Percentiles rank a stretch among this genome's conserved stretches.
phyloP scores from a whole-genome alignment of 2,113 vertebrate species.

The Hyaena hyaena region DNA sequence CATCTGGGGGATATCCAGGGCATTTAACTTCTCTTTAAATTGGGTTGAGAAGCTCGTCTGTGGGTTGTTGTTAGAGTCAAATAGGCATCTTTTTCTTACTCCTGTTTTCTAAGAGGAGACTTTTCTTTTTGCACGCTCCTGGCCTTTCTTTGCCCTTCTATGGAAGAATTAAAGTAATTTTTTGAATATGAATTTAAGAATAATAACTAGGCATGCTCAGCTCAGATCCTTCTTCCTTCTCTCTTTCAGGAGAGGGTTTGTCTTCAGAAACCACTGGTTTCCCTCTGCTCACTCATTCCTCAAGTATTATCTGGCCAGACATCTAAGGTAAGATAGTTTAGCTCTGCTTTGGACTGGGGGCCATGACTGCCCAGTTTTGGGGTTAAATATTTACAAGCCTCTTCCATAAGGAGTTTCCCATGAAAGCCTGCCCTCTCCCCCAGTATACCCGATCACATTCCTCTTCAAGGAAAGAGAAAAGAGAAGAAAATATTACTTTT shows the following conservation, averaged over 20 bases:
- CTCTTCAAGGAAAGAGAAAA: background rate
- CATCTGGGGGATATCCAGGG: background rate
- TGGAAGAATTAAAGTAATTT: constrained; percentile 23
- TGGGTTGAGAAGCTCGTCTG: constrained; percentile 2
- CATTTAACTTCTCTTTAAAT: constrained; percentile 9
- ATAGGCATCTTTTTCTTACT: background rate
- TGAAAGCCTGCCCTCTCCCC: background rate
- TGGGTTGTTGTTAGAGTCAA: constrained; percentile 2
- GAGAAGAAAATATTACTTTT: background rate
- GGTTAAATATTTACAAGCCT: background rate
- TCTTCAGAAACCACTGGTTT: background rate
- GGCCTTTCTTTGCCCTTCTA: background rate
- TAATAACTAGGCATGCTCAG: background rate
- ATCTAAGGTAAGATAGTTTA: background rate
- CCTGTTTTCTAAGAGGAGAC: background rate
- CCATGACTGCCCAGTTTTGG: background rate
- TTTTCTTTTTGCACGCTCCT: constrained; percentile 7
- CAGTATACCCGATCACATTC: background rate
- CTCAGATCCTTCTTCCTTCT: background rate
- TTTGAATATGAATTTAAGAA: background rate
- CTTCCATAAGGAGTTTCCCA: background rate
- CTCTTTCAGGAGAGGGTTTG: background rate
- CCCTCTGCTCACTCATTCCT: background rate
- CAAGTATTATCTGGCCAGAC: background rate
- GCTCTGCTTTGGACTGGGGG: background rate